A percentile compares a stretch with the other conserved stretches of the same genome.
Evolutionary conservation across 2,888 invertebrate genomes (phyloP).

Genomic region (Gnatocerus cornutus): DNA sequence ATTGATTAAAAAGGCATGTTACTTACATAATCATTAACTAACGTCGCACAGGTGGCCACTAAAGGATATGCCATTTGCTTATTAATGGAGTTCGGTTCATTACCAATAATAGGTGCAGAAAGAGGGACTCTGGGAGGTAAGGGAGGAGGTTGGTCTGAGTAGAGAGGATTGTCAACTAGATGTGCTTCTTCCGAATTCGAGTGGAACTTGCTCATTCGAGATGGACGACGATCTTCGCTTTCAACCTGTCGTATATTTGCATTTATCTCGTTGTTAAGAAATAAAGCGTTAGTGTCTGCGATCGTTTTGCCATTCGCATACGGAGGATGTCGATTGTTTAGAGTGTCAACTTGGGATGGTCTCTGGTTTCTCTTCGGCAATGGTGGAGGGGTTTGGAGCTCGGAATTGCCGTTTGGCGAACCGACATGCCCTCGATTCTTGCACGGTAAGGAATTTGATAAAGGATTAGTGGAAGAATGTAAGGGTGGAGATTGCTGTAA

Average conservation of each 20-base stretch:
- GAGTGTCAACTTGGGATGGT: constrained; percentile 43
- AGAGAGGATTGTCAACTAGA: constrained; percentile 55
- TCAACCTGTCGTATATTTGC: constrained; percentile 56
- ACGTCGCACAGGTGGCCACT: constrained; percentile 73
- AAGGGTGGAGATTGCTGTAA: constrained; percentile 68
- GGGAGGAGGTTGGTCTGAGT: constrained; percentile 72
- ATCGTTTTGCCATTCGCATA: constrained; percentile 62
- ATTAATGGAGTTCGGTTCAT: constrained; percentile 75
- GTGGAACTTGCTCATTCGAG: constrained; percentile 25
- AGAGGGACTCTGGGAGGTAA: constrained; percentile 75
- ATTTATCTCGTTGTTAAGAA: constrained; percentile 63
- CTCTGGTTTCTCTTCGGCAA: constrained; percentile 73
- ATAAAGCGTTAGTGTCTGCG: constrained; percentile 57
- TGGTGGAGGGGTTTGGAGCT: constrained; percentile 70
- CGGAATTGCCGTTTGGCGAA: constrained; percentile 62
- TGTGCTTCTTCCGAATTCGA: constrained; percentile 41
- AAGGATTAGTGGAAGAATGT: constrained; percentile 58
- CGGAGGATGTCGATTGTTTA: constrained; percentile 54
- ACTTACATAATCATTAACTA: constrained; percentile 73
- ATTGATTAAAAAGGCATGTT: constrained; percentile 57
- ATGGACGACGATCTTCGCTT: constrained; percentile 31
- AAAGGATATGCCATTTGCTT: constrained; percentile 79
- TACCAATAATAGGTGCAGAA: constrained; percentile 65
- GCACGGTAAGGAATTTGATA: constrained; percentile 57
- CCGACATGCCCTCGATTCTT: constrained; percentile 44